phyloP scores from a whole-genome alignment of 2,113 vertebrate genomes.

The Leptosomus discolor region DNA sequence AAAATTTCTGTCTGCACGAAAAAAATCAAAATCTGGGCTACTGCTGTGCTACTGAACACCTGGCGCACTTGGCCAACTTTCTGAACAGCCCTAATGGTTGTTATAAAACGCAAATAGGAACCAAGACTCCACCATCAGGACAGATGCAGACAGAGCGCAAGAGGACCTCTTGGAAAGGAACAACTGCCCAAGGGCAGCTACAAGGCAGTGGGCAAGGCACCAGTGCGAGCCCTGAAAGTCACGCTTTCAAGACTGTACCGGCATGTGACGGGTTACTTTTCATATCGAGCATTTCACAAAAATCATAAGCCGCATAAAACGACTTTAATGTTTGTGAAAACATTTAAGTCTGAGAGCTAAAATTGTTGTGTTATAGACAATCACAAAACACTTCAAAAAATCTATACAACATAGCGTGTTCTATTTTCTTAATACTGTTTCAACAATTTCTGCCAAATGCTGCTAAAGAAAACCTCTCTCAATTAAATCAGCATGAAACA shows the following conservation, averaged over 20 bases:
- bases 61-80: neutral
- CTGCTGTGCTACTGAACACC: neutral
- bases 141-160: neutral
- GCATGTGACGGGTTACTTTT: neutral
- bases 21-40: neutral
- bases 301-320: neutral
- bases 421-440: conserved; percentile 20
- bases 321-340: conserved; percentile 10
- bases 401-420: neutral
- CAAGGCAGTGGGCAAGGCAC: neutral
- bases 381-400: conserved; percentile 1
- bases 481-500: conserved; percentile 31
- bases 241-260: neutral
- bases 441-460: conserved; percentile 14
- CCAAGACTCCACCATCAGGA: neutral
- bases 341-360: conserved; percentile 7
- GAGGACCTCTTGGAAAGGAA: neutral
- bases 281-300: neutral
- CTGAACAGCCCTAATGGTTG: neutral
- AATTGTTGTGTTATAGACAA: conserved; percentile 15
- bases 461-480: conserved; percentile 16
- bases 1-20: neutral
- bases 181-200: neutral
- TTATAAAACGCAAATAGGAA: conserved; percentile 4
- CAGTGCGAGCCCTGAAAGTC: neutral